Base-by-base conservation (phyloP, 37 sponge, comb jelly and placozoan species). In the Mnemiopsis leidyi region DNA sequence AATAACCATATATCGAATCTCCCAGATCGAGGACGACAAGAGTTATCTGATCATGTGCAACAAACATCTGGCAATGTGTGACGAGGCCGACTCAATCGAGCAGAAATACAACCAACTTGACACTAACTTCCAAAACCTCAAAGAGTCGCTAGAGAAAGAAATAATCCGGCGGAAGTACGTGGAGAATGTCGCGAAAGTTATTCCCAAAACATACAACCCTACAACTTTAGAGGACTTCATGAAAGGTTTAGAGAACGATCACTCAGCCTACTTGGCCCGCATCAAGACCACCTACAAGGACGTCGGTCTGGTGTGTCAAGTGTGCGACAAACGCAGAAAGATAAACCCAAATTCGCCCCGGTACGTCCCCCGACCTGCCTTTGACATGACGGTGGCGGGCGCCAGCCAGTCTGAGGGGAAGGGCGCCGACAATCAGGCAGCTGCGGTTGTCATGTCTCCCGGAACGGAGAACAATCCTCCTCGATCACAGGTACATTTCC, bases 111-210 rank as follows among this genome's bases (percentile, higher is more conserved):
- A 85, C 26, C 24, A 23, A 0, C 61, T 40, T 13, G 90, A 40
- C 48, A 28, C 24, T 23, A 85, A 85, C 61, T 38, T 40, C 90
- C 33, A 38, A 35, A 38, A 39, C 24, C 40, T 23, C 24, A 85
- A 38, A 85, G 36, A 32, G 28, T 85, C 90, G 5, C 90, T 85
- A 2, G 90, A 85, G 61, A 85, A 40, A 25, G 90, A 85, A 25
- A 85, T 85, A 20, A 85, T 85, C 24, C 40, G 90, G 5, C 38
- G 90, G 48, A 85, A 85, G 36, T 85, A 85, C 36, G 90, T 85
- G 24, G 90, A 85, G 25, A 23, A 37, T 38, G 38, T 85, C 2
- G 90, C 90, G 13, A 23, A 33, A n/a, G 90, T 85, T 3, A 33
- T 7, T 25, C 90, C 90, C 9, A 38, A 40, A 39, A 85, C 90